Evolutionary conservation across 2,797 vertebrate genomes (phyloP), one percentile per base, ranked within the genome.

Genomic region (Melanogrammus aeglefinus): DNA sequence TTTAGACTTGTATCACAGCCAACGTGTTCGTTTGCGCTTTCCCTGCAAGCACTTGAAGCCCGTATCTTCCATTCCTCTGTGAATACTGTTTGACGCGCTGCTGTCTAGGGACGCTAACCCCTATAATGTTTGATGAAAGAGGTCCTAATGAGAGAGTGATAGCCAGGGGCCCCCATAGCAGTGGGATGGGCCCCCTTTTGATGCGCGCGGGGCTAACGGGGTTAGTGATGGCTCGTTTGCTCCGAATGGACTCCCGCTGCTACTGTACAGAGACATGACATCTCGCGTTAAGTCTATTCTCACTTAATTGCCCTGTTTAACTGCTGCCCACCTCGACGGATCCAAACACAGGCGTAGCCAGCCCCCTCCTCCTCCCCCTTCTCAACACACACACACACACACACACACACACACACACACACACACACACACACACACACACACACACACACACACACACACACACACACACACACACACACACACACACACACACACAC

Each of bases 151-250:
- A 35, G 70, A 9, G 18, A 72, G 70, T 35, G 63, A 66, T 66
- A 31, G 92, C 94, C 93, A 94, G 89, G 90, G 93, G 93, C 92
- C 85, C 79, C 70, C 51, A 80, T 78, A 83, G 81, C 85, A 78
- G 87, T 44, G 31, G 87, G 82, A 77, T 44, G 21, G 9, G 93
- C 94, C 94, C 95, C 95, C 94, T 90, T 92, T 77, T 88, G 93
- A 93, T 93, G 94, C 94, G 94, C 94, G 92, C 93, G 95, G 96
- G 21, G 57, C 63, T 97, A 97, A 95, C 96, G 91, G 94, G 94
- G 94, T 99, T 98, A 97, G 96, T 97, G 94, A 96, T 94, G 97
- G 95, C 91, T 96, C 94, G 94, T 91, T 96, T 95, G 92, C 94
- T 94, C 94, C 94, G 87, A 96, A 97, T 96, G 94, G 94, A 94